These are phyloP conservation scores for Lepidurus apus DNA, from an alignment of 1,140 invertebrate genomes.

Conservation along the genomic window DNA sequence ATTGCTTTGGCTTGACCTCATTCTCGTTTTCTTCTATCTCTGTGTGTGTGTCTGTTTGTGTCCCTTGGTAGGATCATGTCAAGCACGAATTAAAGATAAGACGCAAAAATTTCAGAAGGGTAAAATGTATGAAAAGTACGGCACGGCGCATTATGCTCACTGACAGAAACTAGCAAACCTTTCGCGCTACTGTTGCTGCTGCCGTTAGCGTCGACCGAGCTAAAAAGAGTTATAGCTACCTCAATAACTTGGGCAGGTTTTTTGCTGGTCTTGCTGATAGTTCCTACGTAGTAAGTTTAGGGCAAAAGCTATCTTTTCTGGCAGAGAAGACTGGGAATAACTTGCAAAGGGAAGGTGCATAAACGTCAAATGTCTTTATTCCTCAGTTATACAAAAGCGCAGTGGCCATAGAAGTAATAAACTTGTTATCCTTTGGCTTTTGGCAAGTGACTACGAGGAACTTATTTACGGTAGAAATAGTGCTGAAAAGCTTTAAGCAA, in stretches of 20 bases:
- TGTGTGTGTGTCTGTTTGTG: background rate
- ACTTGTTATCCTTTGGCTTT: background rate
- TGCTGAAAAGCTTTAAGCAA: background rate
- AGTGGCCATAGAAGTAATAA: background rate
- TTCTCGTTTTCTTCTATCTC: background rate
- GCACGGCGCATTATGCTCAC: no score
- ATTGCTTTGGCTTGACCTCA: conserved; percentile 14
- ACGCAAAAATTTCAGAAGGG: no score
- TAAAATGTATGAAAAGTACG: no score
- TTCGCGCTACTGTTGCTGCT: no score
- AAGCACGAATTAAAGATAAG: no score
- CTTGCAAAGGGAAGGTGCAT: background rate
- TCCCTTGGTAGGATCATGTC: background rate
- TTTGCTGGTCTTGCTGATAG: no score
- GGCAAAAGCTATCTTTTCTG: background rate
- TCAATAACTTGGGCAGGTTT: no score
- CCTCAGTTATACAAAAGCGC: background rate
- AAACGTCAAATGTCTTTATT: background rate
- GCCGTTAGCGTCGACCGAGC: no score
- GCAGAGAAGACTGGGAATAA: background rate
- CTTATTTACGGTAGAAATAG: conserved; percentile 13
- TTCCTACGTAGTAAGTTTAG: no score
- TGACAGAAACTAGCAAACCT: no score
- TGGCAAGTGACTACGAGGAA: background rate
- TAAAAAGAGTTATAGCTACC: no score